Evolutionary conservation across 2,797 vertebrate genomes (phyloP), one percentile per base, ranked within the genome.

Genomic region (Halcyon smyrnensis): DNA sequence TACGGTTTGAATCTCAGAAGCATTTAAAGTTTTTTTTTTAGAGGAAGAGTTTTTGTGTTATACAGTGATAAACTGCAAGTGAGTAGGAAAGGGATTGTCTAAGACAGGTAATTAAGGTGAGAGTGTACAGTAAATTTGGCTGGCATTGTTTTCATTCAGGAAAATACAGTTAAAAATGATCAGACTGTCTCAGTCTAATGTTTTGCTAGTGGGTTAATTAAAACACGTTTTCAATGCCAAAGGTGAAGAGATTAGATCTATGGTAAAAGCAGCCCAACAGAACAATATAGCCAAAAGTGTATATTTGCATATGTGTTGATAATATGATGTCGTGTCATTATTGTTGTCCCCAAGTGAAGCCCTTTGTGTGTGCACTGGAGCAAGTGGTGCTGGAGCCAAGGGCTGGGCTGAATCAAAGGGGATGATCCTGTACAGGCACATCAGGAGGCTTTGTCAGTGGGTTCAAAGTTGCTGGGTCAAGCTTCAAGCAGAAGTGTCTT

Each of bases 1-100:
- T 95, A 89, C 51, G 15, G 63, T 62, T 93, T 95, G 96, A 94
- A 57, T 98, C 97, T 97, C 65, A 94, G 97, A 97, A 97, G 90
- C 95, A 84, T 96, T 98, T 97, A 60, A 86, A 91, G 89, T 96
- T 98, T 96, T 97, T 97, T 97, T 96, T 97, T 97, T 97, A 96
- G 97, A 96, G 97, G 96, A 97, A 97, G 75, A 77, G 83, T 97
- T 98, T 94, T 96, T 96, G 93, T 97, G 94, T 97, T 95, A 70
- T 53, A 74, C 94, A 32, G 73, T 74, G 96, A 88, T 96, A 89
- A 84, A 76, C 8, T 36, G 78, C 93, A 94, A 96, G 88, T 70
- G 93, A 91, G 89, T 96, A 94, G 87, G 89, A 87, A 84, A 81
- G 39, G 77, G 89, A 90, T 92, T 84, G 69, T 59, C 43, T 50